These are phyloP conservation scores for Baryphthengus martii DNA, from an alignment of 2,113 vertebrate species.

Conservation along the genomic window DNA sequence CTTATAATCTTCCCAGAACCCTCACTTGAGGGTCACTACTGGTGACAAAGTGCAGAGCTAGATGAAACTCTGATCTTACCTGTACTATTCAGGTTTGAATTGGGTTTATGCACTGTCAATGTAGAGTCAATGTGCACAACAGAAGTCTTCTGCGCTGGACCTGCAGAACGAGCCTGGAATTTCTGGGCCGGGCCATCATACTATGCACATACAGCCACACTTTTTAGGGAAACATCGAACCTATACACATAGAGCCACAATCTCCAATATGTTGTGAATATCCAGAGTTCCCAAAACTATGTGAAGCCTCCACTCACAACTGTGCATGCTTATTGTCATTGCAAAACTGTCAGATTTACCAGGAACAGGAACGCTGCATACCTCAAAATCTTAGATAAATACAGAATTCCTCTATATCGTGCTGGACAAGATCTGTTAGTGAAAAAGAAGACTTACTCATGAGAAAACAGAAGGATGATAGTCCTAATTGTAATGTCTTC, in stretches of 20 bases:
- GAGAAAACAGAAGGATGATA: neutral
- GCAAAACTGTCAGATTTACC: neutral
- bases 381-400: neutral
- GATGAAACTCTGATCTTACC: neutral
- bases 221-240: neutral
- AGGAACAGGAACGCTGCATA: neutral
- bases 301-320: neutral
- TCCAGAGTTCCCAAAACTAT: neutral
- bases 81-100: neutral
- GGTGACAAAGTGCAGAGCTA: neutral
- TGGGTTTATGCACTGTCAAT: neutral
- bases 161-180: neutral
- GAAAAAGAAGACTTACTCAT: neutral
- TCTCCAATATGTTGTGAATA: neutral
- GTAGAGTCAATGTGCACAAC: neutral
- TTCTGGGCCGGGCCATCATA: neutral
- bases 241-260: neutral
- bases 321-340: neutral
- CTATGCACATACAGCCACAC: rapidly evolving
- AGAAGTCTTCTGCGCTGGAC: neutral
- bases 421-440: neutral
- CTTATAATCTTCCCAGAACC: neutral
- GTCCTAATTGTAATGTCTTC: neutral
- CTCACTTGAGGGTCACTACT: neutral
- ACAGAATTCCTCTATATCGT: neutral